These are phyloP conservation scores for Cepaea nemoralis DNA, from an alignment of 1,140 invertebrate genomes.

Conservation along the genomic window DNA sequence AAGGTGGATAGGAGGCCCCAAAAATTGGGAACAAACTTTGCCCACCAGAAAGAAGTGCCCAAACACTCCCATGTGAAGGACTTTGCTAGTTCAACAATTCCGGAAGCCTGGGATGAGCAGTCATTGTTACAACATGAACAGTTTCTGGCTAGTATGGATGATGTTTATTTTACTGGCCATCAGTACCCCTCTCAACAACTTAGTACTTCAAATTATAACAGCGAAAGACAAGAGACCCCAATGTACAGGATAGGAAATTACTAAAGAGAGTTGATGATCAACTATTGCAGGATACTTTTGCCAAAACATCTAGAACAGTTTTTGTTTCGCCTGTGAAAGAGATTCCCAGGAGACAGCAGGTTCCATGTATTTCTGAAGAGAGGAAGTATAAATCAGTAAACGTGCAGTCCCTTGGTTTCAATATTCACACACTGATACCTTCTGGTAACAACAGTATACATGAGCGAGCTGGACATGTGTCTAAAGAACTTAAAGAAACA, in stretches of 20 bases:
- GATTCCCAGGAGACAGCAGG: neutral
- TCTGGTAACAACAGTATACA: neutral
- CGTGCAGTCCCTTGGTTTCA: neutral
- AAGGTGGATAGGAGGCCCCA: neutral
- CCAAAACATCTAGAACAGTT: neutral
- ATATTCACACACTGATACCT: neutral
- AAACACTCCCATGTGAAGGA: neutral
- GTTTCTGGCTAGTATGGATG: conserved; percentile 29
- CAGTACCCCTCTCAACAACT: neutral
- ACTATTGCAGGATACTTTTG: neutral
- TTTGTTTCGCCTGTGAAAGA: neutral
- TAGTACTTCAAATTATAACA: neutral
- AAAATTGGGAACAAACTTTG: neutral
- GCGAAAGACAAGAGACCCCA: neutral
- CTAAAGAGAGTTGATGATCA: too few relatives aligned
- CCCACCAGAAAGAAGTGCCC: neutral
- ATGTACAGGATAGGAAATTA: neutral
- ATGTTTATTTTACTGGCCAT: neutral
- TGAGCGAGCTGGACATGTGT: conserved; percentile 18
- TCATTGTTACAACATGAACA: conserved; percentile 23
- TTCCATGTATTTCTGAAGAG: neutral
- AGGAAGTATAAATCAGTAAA: neutral
- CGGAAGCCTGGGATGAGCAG: conserved; percentile 30
- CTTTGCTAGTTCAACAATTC: neutral
- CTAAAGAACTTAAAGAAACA: conserved; percentile 13